These are phyloP conservation scores for Pao palembangensis DNA, from an alignment of 2,113 vertebrate species.

Conservation along the genomic window DNA sequence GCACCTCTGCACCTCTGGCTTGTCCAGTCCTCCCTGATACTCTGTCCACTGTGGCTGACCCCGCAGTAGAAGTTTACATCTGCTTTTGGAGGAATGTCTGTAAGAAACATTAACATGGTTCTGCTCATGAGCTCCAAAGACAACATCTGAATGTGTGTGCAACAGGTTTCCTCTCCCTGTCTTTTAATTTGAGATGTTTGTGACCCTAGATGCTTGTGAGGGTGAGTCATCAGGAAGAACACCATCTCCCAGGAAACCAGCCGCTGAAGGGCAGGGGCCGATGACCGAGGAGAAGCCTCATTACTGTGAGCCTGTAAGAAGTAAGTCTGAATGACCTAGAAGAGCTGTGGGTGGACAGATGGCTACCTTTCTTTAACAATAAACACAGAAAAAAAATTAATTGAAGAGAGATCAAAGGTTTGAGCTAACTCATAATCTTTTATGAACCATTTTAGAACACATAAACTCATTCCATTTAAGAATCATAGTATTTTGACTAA, in stretches of 20 bases:
- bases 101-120: slow-evolving; percentile 18
- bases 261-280: slow-evolving; percentile 70
- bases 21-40: slow-evolving; percentile 21
- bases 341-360: slow-evolving; percentile 38
- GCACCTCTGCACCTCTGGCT: slow-evolving; percentile 11
- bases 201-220: slow-evolving; percentile 77
- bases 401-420: neutral
- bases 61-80: slow-evolving; percentile 32
- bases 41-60: slow-evolving; percentile 34
- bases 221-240: slow-evolving; percentile 63
- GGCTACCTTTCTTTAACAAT: slow-evolving; percentile 31
- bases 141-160: neutral
- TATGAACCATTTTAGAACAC: no score
- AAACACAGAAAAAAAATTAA: slow-evolving; percentile 45
- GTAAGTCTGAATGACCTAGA: slow-evolving; percentile 76
- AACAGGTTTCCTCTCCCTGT: slow-evolving; percentile 1
- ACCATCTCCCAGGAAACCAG: slow-evolving; percentile 64
- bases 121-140: slow-evolving; percentile 4
- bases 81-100: slow-evolving; percentile 19
- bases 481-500: slow-evolving; percentile 19
- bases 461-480: neutral
- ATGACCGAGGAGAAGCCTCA: slow-evolving; percentile 69
- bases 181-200: slow-evolving; percentile 39
- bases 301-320: slow-evolving; percentile 82
- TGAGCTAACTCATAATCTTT: no score